These are phyloP conservation scores for Pogonomyrmex californicus DNA, from an alignment of 1,140 invertebrate species.

Conservation along the genomic window DNA sequence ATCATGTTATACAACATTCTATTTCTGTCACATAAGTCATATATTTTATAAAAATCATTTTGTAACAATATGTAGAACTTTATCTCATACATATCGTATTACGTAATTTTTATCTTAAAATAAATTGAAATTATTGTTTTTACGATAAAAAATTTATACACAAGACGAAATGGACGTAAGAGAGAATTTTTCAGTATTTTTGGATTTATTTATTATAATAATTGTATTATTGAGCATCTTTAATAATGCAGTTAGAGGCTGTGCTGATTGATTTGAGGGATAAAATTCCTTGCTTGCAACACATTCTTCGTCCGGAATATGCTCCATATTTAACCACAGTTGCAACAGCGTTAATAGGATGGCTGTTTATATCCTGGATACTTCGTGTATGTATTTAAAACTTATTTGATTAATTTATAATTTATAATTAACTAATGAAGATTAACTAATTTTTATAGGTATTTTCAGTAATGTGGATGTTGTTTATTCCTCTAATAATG, in stretches of 20 bases:
- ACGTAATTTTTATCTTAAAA: neutral
- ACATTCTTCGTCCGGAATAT: constrained; percentile 41
- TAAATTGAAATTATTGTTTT: constrained; percentile 3
- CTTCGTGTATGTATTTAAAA: constrained; percentile 29
- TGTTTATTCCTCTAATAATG: constrained; percentile 20
- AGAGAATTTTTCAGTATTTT: neutral
- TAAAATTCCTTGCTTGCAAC: constrained; percentile 11
- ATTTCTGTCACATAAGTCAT: neutral
- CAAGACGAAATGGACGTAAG: constrained; percentile 27
- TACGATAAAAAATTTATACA: constrained; percentile 6
- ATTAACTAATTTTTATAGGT: too few species aligned
- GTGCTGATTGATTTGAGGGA: neutral
- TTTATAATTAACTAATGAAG: neutral
- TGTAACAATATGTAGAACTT: constrained; percentile 17
- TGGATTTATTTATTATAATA: constrained; percentile 10
- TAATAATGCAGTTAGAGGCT: constrained; percentile 1
- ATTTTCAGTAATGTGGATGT: constrained; percentile 44
- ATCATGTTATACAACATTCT: constrained; percentile 4
- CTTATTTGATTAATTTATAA: neutral
- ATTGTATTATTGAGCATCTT: constrained; percentile 16
- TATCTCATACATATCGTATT: neutral
- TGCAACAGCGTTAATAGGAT: constrained; percentile 20
- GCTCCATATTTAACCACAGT: constrained; percentile 27
- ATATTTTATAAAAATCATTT: constrained; percentile 1
- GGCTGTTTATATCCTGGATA: constrained; percentile 49